Evolutionary conservation across 1,140 invertebrate genomes (phyloP), one percentile per base, ranked within the genome.

Genomic region (Drosophila tristis): DNA sequence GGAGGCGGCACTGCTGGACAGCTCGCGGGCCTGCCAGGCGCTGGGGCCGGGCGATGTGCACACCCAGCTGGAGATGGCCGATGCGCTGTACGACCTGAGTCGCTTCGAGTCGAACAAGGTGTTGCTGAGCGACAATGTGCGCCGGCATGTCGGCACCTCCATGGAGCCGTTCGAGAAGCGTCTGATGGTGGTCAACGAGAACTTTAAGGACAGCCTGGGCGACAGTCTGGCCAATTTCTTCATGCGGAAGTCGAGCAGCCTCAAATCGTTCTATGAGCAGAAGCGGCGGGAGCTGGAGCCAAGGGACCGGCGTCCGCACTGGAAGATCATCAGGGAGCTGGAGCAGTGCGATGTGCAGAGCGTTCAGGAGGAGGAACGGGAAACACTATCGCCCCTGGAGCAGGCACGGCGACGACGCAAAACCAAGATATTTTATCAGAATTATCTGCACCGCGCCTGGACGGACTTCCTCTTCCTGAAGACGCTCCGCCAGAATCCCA

Each of bases 291-390:
- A 56, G 2, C 25, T 49, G 2, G 44, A 60, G 9, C 5, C 48
- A 7, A 13, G 55, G 2, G 65, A 80, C 29, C 16, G 16, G 0
- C 31, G 64, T 0, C 72, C 70, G 0, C 43, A 75, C 15, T 91
- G 85, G 91, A 84, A 87, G 20, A 53, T 51, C 6, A 31, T 78
- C 0, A 68, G 70, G n/a, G 68, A 72, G 5, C 39, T 31, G 2
- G 31, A 71, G 0, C 70, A 90, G 50, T 92, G 91, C 51, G 91
- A 92, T 59, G 76, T 92, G 7, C 47, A 78, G 16, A 92, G 91
- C 53, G 45, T 70, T 26, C 65, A 56, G 31, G 67, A 71, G 39
- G 72, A 73, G 60, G 57, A 55, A 29, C n/a, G 71, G 60, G 57
- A 55, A 29, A 16, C 56, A 35, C 42, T 85, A 0, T 90, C 90